These are phyloP conservation scores for Chaetodon auriga DNA, from an alignment of 2,113 vertebrate species.

Conservation along the genomic window DNA sequence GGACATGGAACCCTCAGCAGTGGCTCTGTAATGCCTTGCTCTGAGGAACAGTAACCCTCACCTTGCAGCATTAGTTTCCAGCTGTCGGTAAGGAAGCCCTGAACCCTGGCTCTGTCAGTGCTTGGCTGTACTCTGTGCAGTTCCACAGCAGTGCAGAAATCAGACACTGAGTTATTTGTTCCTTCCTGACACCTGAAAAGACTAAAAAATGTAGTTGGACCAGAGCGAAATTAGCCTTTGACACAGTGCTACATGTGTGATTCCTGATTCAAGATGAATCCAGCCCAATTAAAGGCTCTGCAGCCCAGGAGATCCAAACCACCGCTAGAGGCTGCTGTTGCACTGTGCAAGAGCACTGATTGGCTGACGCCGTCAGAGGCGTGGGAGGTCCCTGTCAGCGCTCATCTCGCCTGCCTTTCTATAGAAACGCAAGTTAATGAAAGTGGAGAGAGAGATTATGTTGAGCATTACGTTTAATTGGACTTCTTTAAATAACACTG, in stretches of 20 bases:
- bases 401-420: slow-evolving; percentile 62
- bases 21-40: background rate
- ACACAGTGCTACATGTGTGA: slow-evolving; percentile 27
- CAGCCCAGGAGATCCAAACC: background rate
- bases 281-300: slow-evolving; percentile 1
- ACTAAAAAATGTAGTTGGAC: slow-evolving; percentile 1
- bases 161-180: slow-evolving; percentile 8
- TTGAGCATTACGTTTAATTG: slow-evolving; percentile 82
- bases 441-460: slow-evolving; percentile 79
- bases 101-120: background rate
- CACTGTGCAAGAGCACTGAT: slow-evolving; percentile 39
- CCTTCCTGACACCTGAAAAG: background rate
- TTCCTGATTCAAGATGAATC: slow-evolving; percentile 1
- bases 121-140: background rate
- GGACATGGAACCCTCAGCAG: background rate
- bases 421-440: slow-evolving; percentile 81
- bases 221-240: slow-evolving; percentile 17
- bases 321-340: slow-evolving; percentile 80
- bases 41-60: background rate
- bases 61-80: background rate
- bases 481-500: slow-evolving; percentile 81
- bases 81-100: background rate
- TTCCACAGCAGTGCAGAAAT: background rate
- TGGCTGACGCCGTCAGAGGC: slow-evolving; percentile 14
- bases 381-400: slow-evolving; percentile 63